Percentiles rank a stretch among this genome's conserved stretches.
Evolutionary conservation across 2,888 invertebrate species (phyloP).

Genomic region (Drosophila koepferae): DNA sequence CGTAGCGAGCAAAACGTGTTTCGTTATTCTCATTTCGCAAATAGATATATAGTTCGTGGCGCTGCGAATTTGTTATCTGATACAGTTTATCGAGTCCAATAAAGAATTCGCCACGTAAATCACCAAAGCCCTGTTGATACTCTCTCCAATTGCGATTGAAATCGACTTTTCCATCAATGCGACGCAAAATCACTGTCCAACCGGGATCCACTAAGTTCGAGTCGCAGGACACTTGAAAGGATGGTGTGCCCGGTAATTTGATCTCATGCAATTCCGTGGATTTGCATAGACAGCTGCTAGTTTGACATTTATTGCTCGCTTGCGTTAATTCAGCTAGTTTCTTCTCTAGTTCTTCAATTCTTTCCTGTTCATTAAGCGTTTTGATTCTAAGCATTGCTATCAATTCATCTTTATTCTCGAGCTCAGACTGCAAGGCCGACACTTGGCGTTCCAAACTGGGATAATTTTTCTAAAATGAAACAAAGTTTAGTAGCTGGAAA

Average conservation of each 20-base stretch:
- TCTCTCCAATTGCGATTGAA: slow-evolving; percentile 88
- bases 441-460: slow-evolving; percentile 20
- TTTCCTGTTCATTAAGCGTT: slow-evolving; percentile 39
- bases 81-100: slow-evolving; percentile 89
- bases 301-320: slow-evolving; percentile 39
- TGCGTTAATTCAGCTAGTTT: slow-evolving; percentile 11
- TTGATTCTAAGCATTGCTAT: slow-evolving; percentile 46
- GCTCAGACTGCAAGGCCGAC: slow-evolving; percentile 15
- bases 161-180: slow-evolving; percentile 88
- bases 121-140: slow-evolving; percentile 89
- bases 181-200: slow-evolving; percentile 89
- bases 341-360: slow-evolving; percentile 33
- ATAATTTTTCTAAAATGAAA: slow-evolving; percentile 11
- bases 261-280: slow-evolving; percentile 32
- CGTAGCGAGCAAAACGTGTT: slow-evolving; percentile 87
- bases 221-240: slow-evolving; percentile 87
- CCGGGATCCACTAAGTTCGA: slow-evolving; percentile 87
- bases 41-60: slow-evolving; percentile 87
- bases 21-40: slow-evolving; percentile 87
- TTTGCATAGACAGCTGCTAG: slow-evolving; percentile 46
- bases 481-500: background rate
- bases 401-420: slow-evolving; percentile 47
- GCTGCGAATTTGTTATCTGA: slow-evolving; percentile 82
- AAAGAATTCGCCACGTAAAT: slow-evolving; percentile 89
- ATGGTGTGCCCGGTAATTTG: slow-evolving; percentile 48